Base-by-base conservation (phyloP, 92 coral and sea anemone species). In the Epizoanthus rinbou region DNA sequence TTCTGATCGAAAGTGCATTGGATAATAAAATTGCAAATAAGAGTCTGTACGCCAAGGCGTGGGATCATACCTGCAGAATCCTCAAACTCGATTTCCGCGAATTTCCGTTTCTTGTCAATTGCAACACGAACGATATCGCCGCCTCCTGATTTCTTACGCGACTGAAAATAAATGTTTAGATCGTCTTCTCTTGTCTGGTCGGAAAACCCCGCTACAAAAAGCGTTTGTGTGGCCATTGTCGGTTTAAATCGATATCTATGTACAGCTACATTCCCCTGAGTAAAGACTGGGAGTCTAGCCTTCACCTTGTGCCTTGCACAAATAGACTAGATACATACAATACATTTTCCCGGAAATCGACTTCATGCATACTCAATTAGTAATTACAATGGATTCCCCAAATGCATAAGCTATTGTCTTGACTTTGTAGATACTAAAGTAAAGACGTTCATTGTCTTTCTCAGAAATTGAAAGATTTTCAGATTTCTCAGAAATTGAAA, bases 71-170 rank as follows among this genome's bases (percentile, higher is more conserved):
- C 79, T 54, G 64, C 25, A 74, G 65, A 60, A 53, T 54, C 41
- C 4, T 74, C 64, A 54, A 74, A 74, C 41, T 54, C 80, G n/a
- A 74, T 74, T 74, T 74, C 80, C 14, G 80, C 64, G 41, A 50
- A 74, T 24, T 52, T 74, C 45, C 59, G 57, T 54, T 22, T 56
- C 41, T 54, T 74, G 80, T 74, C 80, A 8, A 74, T 53, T 23
- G 64, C 17, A n/a, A 74, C 63, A 53, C 60, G 64, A 54, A 54
- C 14, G 35, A 74, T 18, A 56, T 74, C 80, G n/a, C 80, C 60
- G 28, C 80, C 80, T 25, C 80, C 80, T 52, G 62, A 47, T 21
- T 31, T 54, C 33, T 52, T 74, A 11, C 64, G 41, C 17, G 80
- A 74, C 60, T 74, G 80, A 17, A 74, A 74, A 23, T 74, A 74